Conservation (phyloP, 1,140 invertebrate species). For the Pseudomyrmex sp. region DNA sequence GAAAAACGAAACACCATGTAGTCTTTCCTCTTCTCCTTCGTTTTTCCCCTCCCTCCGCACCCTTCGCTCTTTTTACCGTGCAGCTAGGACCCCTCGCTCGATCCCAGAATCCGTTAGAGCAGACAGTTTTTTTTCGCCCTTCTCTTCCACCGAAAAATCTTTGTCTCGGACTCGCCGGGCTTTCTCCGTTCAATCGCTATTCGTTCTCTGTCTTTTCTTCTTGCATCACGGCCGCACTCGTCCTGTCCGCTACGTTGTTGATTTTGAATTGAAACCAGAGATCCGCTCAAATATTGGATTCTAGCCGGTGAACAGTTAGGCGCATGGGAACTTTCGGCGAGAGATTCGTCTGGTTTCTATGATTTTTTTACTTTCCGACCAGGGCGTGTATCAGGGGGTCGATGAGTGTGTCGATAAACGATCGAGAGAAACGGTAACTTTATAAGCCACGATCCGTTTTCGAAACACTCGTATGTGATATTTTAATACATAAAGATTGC, state of each 20-base stretch:
- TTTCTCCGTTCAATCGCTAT: slow-evolving; percentile 36
- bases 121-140: slow-evolving; percentile 73
- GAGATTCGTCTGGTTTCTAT: slow-evolving; percentile 60
- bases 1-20: slow-evolving; percentile 76
- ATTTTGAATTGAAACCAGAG: slow-evolving; percentile 85
- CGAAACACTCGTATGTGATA: neutral
- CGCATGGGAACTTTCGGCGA: slow-evolving; percentile 79
- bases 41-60: slow-evolving; percentile 33
- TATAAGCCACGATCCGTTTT: neutral
- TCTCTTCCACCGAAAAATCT: slow-evolving; percentile 72
- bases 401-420: slow-evolving; percentile 49
- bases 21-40: slow-evolving; percentile 60
- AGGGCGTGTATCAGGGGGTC: neutral
- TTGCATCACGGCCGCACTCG: slow-evolving; percentile 16
- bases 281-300: slow-evolving; percentile 83
- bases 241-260: slow-evolving; percentile 74
- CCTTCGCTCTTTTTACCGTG: slow-evolving; percentile 71
- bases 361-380: slow-evolving; percentile 48
- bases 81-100: slow-evolving; percentile 64
- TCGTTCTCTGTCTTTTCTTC: slow-evolving; percentile 26
- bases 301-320: slow-evolving; percentile 78
- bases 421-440: slow-evolving; percentile 40
- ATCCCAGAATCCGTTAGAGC: slow-evolving; percentile 82
- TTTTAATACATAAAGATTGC: neutral
- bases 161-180: slow-evolving; percentile 75